Evolutionary conservation across 2,888 invertebrate genomes (phyloP).

Genomic region (Isoperla grammatica): DNA sequence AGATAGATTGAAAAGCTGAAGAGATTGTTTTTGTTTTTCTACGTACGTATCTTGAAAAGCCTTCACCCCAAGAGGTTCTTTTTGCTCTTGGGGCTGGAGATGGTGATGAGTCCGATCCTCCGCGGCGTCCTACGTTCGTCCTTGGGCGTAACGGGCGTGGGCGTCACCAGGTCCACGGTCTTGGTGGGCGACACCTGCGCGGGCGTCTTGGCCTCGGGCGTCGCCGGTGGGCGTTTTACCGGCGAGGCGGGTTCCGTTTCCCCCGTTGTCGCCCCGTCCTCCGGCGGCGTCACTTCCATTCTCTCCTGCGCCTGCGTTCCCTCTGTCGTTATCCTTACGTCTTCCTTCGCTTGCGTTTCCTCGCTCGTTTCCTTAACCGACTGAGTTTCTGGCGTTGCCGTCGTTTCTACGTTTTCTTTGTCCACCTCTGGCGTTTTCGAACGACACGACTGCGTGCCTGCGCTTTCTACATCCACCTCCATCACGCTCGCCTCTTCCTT

Average conservation of each 20-base stretch:
- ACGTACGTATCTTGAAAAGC: too few relatives aligned
- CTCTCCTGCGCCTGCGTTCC: background rate
- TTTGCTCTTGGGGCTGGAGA: conserved; percentile 70
- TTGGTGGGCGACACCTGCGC: too few relatives aligned
- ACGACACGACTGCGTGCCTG: too few relatives aligned
- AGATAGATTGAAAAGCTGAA: too few relatives aligned
- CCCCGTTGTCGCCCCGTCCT: background rate
- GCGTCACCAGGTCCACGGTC: too few relatives aligned
- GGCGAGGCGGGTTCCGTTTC: background rate
- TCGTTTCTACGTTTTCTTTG: too few relatives aligned
- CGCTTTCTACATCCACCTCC: too few relatives aligned
- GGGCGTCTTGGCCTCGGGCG: too few relatives aligned
- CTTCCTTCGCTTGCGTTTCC: background rate
- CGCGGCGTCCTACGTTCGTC: conserved; percentile 54
- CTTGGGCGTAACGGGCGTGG: conserved; percentile 27
- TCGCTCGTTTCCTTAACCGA: background rate
- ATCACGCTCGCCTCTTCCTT: too few relatives aligned
- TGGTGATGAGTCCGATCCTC: conserved; percentile 65
- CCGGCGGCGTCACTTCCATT: background rate
- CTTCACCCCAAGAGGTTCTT: conserved; percentile 46
- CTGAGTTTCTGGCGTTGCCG: background rate
- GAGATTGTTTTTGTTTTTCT: too few relatives aligned
- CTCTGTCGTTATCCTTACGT: background rate
- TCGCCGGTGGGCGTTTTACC: background rate
- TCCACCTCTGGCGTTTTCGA: too few relatives aligned